phyloP scores from a whole-genome alignment of 2,113 vertebrate genomes.

The Coregonus clupeaformis region DNA sequence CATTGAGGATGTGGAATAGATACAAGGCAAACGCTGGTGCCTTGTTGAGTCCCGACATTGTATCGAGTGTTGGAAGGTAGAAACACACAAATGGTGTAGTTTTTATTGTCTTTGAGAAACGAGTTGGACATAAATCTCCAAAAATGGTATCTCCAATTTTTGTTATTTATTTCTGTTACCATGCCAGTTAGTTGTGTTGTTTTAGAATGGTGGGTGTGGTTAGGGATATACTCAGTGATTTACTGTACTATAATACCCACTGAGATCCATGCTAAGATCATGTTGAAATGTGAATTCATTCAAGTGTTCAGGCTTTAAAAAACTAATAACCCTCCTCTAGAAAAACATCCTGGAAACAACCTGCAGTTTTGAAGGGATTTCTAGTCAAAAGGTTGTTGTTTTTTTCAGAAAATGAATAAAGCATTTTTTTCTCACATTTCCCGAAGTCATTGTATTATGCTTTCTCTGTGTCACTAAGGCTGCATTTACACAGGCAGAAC shows the following conservation, averaged over 20 bases:
- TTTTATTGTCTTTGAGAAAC: too few relatives aligned
- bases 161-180: neutral
- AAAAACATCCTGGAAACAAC: slow-evolving; percentile 31
- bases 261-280: slow-evolving; percentile 39
- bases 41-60: slow-evolving; percentile 33
- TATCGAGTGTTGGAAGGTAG: slow-evolving; percentile 39
- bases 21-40: slow-evolving; percentile 11
- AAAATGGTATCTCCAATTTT: too few relatives aligned
- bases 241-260: neutral
- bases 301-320: slow-evolving; percentile 52
- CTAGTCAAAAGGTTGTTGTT: slow-evolving; percentile 46
- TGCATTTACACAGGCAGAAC: too few relatives aligned
- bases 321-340: too few relatives aligned
- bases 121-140: too few relatives aligned
- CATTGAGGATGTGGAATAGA: slow-evolving; percentile 10
- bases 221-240: slow-evolving; percentile 29
- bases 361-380: slow-evolving; percentile 63
- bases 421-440: slow-evolving; percentile 7
- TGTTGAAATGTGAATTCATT: slow-evolving; percentile 68
- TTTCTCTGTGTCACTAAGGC: too few relatives aligned
- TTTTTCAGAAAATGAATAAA: slow-evolving; percentile 45
- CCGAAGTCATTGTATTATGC: neutral
- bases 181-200: slow-evolving; percentile 34
- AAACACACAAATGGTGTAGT: neutral
- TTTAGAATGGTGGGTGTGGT: slow-evolving; percentile 39